These are phyloP conservation scores for Parascotia fuliginaria DNA, from an alignment of 2,888 invertebrate species.

Conservation along the genomic window DNA sequence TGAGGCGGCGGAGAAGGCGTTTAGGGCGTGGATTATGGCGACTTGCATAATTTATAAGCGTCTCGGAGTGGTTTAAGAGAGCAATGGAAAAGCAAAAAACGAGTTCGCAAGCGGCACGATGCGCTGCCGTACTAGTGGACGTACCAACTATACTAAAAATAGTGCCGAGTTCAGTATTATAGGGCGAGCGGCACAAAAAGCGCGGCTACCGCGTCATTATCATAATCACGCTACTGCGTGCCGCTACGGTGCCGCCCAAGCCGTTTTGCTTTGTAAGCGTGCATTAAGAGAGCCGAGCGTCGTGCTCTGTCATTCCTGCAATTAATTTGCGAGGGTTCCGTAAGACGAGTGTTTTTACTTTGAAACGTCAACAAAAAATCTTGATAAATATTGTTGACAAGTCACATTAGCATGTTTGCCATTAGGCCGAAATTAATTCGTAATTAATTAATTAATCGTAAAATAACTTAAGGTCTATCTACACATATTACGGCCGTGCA, in stretches of 20 bases:
- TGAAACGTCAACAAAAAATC: conserved; percentile 38
- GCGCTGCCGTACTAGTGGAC: conserved; percentile 52
- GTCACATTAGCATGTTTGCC: not conserved
- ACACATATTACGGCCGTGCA: too few species aligned
- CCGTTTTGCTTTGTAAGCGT: conserved; percentile 82
- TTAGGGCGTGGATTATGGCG: conserved; percentile 83
- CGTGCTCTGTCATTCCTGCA: conserved; percentile 81
- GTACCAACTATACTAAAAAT: conserved; percentile 62
- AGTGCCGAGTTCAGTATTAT: conserved; percentile 78
- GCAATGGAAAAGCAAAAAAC: conserved; percentile 57
- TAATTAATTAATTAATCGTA: too few species aligned
- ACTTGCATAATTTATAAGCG: conserved; percentile 83
- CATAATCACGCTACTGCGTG: conserved; percentile 82
- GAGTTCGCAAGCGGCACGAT: conserved; percentile 44
- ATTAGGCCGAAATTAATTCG: not conserved
- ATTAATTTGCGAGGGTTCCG: conserved; percentile 79
- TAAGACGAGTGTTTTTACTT: conserved; percentile 64
- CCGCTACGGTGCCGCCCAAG: conserved; percentile 75
- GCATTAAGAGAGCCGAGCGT: conserved; percentile 79
- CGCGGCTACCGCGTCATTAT: conserved; percentile 83
- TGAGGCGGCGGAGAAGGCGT: conserved; percentile 80
- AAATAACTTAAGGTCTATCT: too few species aligned
- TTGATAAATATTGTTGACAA: conserved; percentile 12
- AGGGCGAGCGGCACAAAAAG: conserved; percentile 79
- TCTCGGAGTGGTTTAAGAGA: conserved; percentile 71